Evolutionary conservation across 2,113 vertebrate genomes (phyloP).

Genomic region (Pitta sordida): DNA sequence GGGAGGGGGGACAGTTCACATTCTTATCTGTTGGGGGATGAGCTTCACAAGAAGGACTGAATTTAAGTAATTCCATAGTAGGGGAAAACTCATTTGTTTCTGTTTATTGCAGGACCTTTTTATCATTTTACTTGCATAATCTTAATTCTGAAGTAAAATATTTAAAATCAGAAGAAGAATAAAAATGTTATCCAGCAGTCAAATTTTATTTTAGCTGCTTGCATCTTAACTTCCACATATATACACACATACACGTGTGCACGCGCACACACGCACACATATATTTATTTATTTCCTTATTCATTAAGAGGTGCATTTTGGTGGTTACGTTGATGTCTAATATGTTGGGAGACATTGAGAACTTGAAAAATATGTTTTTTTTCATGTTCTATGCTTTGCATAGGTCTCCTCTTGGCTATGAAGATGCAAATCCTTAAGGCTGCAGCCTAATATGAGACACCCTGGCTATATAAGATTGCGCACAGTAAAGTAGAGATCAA

Average conservation of each 20-base stretch:
- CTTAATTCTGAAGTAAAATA: conserved; percentile 59
- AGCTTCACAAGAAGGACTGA: conserved; percentile 71
- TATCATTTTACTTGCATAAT: conserved; percentile 67
- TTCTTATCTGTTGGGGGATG: conserved; percentile 73
- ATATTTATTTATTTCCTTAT: background rate
- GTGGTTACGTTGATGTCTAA: background rate
- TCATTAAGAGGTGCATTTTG: background rate
- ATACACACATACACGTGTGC: too few species aligned
- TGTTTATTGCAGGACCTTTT: conserved; percentile 72
- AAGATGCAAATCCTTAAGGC: background rate
- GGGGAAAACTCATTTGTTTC: conserved; percentile 73
- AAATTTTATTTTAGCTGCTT: background rate
- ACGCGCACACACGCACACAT: background rate
- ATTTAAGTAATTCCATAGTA: conserved; percentile 69
- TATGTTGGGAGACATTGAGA: background rate
- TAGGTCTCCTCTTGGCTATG: background rate
- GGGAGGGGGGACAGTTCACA: conserved; percentile 61
- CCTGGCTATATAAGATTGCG: background rate
- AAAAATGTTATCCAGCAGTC: conserved; percentile 25
- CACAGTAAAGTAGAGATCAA: background rate
- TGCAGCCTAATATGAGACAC: background rate
- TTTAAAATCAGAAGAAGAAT: conserved; percentile 31
- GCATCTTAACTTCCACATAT: background rate
- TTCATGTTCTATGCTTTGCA: background rate
- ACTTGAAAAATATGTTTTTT: background rate